These are phyloP conservation scores for Gallinago solitaria DNA, from an alignment of 2,797 vertebrate genomes.

Conservation along the genomic window DNA sequence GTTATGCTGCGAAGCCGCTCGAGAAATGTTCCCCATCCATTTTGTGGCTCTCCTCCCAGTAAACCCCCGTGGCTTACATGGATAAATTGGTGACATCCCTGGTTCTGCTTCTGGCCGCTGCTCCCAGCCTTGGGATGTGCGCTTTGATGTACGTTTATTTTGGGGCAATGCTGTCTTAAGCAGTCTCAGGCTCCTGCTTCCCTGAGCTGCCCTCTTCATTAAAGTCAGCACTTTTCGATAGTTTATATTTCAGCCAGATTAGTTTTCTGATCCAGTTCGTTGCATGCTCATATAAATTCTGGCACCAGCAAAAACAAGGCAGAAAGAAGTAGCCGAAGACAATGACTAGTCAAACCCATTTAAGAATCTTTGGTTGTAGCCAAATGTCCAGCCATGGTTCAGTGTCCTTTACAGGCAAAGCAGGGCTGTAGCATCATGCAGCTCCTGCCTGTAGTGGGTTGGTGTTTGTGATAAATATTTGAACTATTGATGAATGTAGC, in stretches of 20 bases:
- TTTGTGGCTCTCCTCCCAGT: not conserved
- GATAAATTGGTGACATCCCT: not conserved
- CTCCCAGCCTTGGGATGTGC: not conserved
- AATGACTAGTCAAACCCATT: not conserved
- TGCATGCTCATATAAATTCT: constrained; percentile 40
- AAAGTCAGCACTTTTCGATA: constrained; percentile 44
- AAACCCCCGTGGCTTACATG: not conserved
- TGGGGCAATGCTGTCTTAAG: not conserved
- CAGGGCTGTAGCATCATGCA: not conserved
- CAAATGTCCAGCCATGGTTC: not conserved
- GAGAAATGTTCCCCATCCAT: not conserved
- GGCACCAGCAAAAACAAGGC: constrained; percentile 38
- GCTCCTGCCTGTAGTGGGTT: not conserved
- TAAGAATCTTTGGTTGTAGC: not conserved
- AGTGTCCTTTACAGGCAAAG: not conserved
- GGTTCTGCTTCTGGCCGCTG: not conserved
- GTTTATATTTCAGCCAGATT: constrained; percentile 45
- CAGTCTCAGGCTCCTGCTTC: constrained; percentile 18
- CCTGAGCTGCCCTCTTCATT: not conserved
- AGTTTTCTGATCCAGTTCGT: constrained; percentile 41
- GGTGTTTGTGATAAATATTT: constrained; percentile 23
- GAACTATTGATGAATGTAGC: constrained; percentile 21
- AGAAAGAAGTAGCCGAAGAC: not conserved
- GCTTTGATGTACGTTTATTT: not conserved
- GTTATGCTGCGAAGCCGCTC: not conserved